Conservation (phyloP, 2,797 vertebrate species). For the Threskiornis aethiopicus region DNA sequence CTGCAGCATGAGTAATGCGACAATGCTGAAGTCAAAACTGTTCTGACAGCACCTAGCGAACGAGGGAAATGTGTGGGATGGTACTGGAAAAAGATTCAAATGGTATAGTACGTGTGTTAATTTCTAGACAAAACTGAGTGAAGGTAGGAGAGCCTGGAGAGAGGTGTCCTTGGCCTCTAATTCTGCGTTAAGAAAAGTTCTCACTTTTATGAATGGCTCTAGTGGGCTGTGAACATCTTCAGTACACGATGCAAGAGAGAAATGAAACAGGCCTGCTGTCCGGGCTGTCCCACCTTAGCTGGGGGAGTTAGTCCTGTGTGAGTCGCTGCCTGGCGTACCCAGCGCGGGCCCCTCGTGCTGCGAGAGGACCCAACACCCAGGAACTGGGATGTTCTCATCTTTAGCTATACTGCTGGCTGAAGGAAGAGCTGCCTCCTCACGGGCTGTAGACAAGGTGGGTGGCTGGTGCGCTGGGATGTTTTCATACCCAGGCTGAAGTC, state of each 20-base stretch:
- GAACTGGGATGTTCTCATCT: background rate
- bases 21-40: background rate
- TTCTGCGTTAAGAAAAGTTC: background rate
- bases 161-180: background rate
- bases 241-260: background rate
- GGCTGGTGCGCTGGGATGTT: background rate
- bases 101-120: background rate
- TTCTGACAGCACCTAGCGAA: background rate
- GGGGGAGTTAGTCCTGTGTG: background rate
- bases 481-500: background rate
- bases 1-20: conserved; percentile 16
- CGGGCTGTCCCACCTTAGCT: background rate
- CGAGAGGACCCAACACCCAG: background rate
- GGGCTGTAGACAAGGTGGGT: background rate
- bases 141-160: background rate
- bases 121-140: background rate
- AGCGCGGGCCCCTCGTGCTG: background rate
- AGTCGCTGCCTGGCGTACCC: background rate
- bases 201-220: background rate
- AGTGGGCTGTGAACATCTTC: background rate
- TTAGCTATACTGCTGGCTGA: background rate
- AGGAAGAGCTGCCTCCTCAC: background rate
- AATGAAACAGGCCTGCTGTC: background rate
- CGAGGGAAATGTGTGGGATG: background rate
- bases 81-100: background rate